Percentiles rank a stretch among this genome's conserved stretches.
Evolutionary conservation across 1,140 invertebrate genomes (phyloP).

Genomic region (Drosophila ercepeae): DNA sequence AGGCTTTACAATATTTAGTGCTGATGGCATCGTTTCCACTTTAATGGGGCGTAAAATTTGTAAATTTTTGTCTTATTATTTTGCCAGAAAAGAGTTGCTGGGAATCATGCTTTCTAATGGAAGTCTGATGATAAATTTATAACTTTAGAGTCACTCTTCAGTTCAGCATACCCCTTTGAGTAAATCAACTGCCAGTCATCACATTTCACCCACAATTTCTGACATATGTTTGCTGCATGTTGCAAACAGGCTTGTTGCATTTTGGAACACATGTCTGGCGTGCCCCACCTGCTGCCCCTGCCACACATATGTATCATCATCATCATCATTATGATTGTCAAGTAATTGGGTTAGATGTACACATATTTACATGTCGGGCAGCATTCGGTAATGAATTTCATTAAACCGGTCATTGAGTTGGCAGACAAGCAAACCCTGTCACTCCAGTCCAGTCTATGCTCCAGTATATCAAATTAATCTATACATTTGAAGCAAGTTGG

Average conservation of each 20-base stretch:
- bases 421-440: constrained; percentile 1
- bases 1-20: constrained; percentile 39
- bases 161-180: not conserved
- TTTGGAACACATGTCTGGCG: not conserved
- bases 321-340: not conserved
- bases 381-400: constrained; percentile 44
- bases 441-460: constrained; percentile 4
- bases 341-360: constrained; percentile 29
- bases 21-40: constrained; percentile 20
- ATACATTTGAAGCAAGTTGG: not conserved
- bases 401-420: constrained; percentile 31
- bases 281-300: not conserved
- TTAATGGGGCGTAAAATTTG: constrained; percentile 6
- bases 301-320: not conserved
- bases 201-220: not conserved
- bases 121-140: too few species aligned
- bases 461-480: constrained; percentile 35
- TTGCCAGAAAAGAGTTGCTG: not conserved
- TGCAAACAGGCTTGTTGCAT: not conserved
- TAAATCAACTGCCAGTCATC: not conserved
- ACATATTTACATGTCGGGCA: constrained; percentile 14
- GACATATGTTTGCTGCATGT: not conserved
- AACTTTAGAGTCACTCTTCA: too few species aligned
- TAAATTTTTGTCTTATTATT: too few species aligned
- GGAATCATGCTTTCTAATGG: too few species aligned